A percentile compares a stretch with the other conserved stretches of the same genome.
Conservation (phyloP, 2,113 vertebrate species). For the Tauraco erythrolophus region DNA sequence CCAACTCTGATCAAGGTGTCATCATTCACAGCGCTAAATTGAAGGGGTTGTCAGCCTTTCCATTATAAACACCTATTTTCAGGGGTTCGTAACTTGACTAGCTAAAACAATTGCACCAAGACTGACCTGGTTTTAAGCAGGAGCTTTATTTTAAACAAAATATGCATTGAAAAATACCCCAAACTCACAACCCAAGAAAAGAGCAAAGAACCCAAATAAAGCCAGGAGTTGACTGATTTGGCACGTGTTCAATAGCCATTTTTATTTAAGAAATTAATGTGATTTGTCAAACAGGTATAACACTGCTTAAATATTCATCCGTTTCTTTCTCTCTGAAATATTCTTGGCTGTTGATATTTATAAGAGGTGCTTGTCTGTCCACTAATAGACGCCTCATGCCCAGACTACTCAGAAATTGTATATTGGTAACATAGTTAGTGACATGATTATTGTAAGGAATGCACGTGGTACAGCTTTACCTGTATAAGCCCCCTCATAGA, state of each 20-base stretch:
- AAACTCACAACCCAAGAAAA: not conserved
- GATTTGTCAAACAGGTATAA: not conserved
- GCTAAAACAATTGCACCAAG: not conserved
- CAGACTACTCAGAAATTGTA: not conserved
- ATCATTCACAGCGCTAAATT: constrained; percentile 27
- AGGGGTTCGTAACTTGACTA: not conserved
- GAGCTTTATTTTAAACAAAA: not conserved
- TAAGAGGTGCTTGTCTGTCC: not conserved
- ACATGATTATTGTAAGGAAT: not conserved
- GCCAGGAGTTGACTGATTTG: not conserved
- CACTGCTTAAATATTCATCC: not conserved
- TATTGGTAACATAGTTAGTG: not conserved
- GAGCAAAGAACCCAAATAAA: not conserved
- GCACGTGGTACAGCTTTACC: not conserved
- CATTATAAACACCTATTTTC: not conserved
- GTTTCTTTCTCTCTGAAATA: not conserved
- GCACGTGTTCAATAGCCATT: not conserved
- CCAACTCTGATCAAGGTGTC: constrained; percentile 40
- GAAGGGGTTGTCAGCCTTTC: not conserved
- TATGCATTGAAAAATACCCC: not conserved
- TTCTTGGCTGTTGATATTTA: not conserved
- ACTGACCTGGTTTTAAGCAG: not conserved
- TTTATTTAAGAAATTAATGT: not conserved
- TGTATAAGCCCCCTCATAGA: not conserved
- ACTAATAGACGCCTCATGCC: not conserved